Conservation (phyloP, 2,113 vertebrate genomes). For the human region DNA sequence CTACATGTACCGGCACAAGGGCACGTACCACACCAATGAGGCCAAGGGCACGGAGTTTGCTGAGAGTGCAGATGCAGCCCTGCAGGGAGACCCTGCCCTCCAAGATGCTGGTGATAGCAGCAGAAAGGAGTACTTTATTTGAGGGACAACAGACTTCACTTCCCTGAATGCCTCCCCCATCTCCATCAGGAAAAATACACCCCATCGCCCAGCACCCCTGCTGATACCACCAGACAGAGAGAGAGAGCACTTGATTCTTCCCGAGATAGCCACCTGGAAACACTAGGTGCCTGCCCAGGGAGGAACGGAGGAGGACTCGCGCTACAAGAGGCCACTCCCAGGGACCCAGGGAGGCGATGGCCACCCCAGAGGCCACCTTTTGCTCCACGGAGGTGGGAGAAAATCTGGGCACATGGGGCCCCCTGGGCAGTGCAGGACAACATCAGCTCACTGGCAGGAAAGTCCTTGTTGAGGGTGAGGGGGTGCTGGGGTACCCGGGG, state of each 20-base stretch:
- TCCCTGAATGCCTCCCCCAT: background rate
- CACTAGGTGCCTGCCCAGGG: background rate
- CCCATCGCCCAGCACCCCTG: background rate
- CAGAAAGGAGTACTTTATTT: conserved; percentile 95
- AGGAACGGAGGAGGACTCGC: background rate
- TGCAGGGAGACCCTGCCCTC: conserved; percentile 86
- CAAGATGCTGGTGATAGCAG: conserved; percentile 87
- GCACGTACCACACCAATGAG: conserved; percentile 90
- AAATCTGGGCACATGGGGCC: conserved; percentile 68
- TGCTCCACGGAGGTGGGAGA: conserved; percentile 50
- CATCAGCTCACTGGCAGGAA: background rate
- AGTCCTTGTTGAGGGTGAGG: conserved; percentile 70
- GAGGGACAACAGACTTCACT: conserved; percentile 64
- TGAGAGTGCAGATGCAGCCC: conserved; percentile 83
- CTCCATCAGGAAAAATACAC: background rate
- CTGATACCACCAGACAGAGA: background rate
- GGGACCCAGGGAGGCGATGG: background rate
- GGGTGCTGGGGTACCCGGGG: background rate
- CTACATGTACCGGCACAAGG: conserved; percentile 87
- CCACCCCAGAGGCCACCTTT: conserved; percentile 47
- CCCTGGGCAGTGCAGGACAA: conserved; percentile 64
- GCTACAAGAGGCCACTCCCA: background rate
- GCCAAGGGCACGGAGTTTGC: conserved; percentile 92
- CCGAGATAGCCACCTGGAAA: conserved; percentile 22
- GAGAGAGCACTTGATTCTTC: background rate